Conservation (phyloP, 2,888 invertebrate genomes). For the Cheilosia vulpina region DNA sequence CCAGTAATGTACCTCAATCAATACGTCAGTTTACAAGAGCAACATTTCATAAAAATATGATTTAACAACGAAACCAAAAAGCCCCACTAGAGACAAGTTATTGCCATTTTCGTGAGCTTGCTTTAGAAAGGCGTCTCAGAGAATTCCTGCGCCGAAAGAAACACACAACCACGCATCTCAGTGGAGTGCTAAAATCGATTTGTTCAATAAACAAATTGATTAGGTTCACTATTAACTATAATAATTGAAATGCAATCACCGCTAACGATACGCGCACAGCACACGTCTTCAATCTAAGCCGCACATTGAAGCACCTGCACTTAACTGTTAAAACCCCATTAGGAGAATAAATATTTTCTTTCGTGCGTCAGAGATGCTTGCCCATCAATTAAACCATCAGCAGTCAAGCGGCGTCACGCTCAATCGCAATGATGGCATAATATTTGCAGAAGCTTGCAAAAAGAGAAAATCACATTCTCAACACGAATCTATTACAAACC, state of each 20-base stretch:
- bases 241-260: constrained; percentile 51
- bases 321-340: constrained; percentile 39
- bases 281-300: constrained; percentile 31
- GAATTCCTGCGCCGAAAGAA: neutral
- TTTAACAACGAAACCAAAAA: neutral
- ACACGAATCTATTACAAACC: constrained; percentile 46
- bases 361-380: constrained; percentile 20
- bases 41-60: constrained; percentile 22
- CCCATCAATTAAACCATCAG: constrained; percentile 53
- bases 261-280: constrained; percentile 13
- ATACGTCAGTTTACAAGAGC: no score
- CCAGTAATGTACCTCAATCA: no score
- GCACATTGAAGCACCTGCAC: constrained; percentile 39
- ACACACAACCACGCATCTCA: neutral
- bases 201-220: constrained; percentile 5
- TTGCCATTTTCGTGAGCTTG: neutral
- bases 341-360: constrained; percentile 49
- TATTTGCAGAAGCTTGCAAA: constrained; percentile 13
- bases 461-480: constrained; percentile 50
- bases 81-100: neutral
- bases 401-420: constrained; percentile 29
- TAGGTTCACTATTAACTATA: constrained; percentile 24
- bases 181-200: neutral
- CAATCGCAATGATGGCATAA: constrained; percentile 43
- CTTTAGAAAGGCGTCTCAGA: constrained; percentile 4